Evolutionary conservation across 2,797 vertebrate genomes (phyloP).

Genomic region (Thaleichthys pacificus): DNA sequence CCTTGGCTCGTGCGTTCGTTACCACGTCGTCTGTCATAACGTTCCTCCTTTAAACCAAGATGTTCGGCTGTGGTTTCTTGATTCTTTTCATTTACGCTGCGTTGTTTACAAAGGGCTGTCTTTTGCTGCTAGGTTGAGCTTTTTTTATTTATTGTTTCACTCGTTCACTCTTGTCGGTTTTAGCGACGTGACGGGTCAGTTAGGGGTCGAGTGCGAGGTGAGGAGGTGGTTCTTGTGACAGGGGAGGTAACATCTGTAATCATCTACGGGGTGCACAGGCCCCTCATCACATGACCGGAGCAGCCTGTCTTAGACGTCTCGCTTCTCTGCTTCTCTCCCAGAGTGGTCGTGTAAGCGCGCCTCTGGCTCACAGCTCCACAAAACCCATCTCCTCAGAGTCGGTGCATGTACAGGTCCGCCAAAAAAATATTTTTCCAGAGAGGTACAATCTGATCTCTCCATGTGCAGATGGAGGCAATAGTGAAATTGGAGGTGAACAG

Average conservation of each 20-base stretch:
- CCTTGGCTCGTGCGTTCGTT: constrained; percentile 2
- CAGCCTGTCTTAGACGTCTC: constrained; percentile 24
- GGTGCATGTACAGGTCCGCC: constrained; percentile 12
- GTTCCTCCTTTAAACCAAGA: constrained; percentile 30
- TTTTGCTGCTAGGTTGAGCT: not conserved
- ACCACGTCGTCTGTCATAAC: not conserved
- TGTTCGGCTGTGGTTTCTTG: constrained; percentile 16
- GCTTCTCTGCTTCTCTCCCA: constrained; percentile 29
- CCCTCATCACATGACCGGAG: constrained; percentile 35
- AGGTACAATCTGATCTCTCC: constrained; percentile 58
- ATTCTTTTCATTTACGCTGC: constrained; percentile 13
- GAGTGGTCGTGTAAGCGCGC: constrained; percentile 45
- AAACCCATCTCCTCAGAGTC: constrained; percentile 25
- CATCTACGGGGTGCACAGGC: constrained; percentile 23
- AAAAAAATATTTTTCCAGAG: constrained; percentile 40
- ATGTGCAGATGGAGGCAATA: constrained; percentile 44
- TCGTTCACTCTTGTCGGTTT: constrained; percentile 11
- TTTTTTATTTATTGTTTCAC: constrained; percentile 21
- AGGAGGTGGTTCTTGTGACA: constrained; percentile 8
- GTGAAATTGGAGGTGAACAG: constrained; percentile 45
- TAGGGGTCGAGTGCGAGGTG: constrained; percentile 20
- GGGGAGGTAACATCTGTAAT: constrained; percentile 25
- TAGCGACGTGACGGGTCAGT: constrained; percentile 30
- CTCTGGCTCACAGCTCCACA: constrained; percentile 14
- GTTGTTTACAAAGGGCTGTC: not conserved